A percentile compares a stretch with the other conserved stretches of the same genome.
Evolutionary conservation across 2,113 vertebrate species (phyloP).

Genomic region (Bathybates hornii): DNA sequence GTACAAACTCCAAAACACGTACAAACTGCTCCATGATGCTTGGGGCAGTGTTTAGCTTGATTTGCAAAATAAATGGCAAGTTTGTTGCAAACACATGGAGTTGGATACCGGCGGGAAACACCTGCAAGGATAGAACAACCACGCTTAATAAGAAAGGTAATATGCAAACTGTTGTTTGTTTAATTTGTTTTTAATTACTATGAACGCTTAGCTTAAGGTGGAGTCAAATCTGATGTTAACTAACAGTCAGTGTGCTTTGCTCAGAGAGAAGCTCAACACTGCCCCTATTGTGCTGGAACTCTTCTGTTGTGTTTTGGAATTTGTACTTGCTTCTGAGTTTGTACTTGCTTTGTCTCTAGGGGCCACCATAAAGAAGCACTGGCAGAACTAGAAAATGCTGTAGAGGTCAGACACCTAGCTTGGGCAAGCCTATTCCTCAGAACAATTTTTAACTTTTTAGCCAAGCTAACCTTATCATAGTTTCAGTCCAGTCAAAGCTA

Average conservation of each 20-base stretch:
- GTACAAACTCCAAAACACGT: not conserved
- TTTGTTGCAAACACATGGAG: not conserved
- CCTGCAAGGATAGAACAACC: not conserved
- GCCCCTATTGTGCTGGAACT: not conserved
- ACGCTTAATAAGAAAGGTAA: not conserved
- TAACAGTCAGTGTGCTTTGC: not conserved
- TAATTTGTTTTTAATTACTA: not conserved
- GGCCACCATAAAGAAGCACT: not conserved
- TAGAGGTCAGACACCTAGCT: not conserved
- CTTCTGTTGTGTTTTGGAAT: not conserved
- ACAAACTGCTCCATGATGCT: not conserved
- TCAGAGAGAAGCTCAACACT: not conserved
- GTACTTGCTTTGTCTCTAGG: not conserved
- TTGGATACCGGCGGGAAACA: not conserved
- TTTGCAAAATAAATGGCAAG: not conserved
- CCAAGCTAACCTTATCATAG: not conserved
- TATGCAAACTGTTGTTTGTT: not conserved
- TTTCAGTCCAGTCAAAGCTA: not conserved
- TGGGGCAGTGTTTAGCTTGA: not conserved
- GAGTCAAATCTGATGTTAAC: not conserved
- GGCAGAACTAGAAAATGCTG: not conserved
- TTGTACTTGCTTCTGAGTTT: not conserved
- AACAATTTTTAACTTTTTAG: not conserved
- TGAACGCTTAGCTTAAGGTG: not conserved
- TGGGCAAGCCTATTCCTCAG: not conserved